Base-by-base conservation (phyloP, 1,140 invertebrate genomes). In the Babylonia areolata region DNA sequence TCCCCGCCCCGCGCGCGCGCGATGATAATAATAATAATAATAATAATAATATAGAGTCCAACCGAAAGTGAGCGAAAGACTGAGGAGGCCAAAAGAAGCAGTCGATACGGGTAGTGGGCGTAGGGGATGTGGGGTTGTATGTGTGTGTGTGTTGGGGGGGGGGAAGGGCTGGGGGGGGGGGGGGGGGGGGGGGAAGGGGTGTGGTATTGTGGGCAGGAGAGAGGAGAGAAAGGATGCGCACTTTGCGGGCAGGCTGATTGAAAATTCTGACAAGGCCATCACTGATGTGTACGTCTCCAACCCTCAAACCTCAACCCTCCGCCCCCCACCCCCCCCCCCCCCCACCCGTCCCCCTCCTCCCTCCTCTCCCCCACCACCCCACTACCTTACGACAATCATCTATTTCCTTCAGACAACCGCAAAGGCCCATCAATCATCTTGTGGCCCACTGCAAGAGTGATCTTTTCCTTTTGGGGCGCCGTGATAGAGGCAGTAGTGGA, bases 341-440 rank as follows among this genome's bases (percentile, higher is more conserved):
- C n/a, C n/a, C n/a, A n/a, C n/a, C n/a, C n/a, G n/a, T n/a, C n/a
- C n/a, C n/a, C n/a, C n/a, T n/a, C n/a, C n/a, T n/a, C n/a, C n/a
- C n/a, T n/a, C n/a, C n/a, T n/a, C n/a, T n/a, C n/a, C n/a, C n/a
- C n/a, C n/a, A n/a, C n/a, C n/a, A n/a, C n/a, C n/a, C n/a, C n/a
- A n/a, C n/a, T n/a, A n/a, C 46, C 46, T 17, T 73, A 73, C 71
- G 71, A 73, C 71, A 73, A 73, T 73, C 71, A 73, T 73, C 71
- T 73, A 73, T 73, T 73, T 73, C 71, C 71, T 73, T 33, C 71
- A 73, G 71, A 73, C 71, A 73, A 17, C 31, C 71, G 71, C 71
- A 73, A 73, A 73, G 71, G 31, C 31, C 71, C 71, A 73, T 73
- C 71, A 73, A 73, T 73, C 71, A 73, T 73, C n/a, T 35, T 73